Evolutionary conservation across 1,140 invertebrate genomes (phyloP), one percentile per base, ranked within the genome.

Genomic region (Leptopilina clavipes): DNA sequence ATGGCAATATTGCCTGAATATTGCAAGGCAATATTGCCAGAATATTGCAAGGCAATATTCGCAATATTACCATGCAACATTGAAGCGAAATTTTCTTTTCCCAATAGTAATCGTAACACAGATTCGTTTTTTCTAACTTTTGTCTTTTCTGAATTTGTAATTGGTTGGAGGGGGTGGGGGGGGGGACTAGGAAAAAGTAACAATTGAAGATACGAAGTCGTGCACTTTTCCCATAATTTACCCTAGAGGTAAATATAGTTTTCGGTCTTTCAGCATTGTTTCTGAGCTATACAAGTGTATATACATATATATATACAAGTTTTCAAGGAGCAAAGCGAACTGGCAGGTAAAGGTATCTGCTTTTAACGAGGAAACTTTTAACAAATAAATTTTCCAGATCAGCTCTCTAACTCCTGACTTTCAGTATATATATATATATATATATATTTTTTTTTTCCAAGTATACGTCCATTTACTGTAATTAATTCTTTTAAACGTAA

Each of bases 361-460:
- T 81, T 83, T 83, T 83, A 82, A 82, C 82, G 81, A 83, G 82
- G 74, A 80, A 83, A 83, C 81, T 83, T 83, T 80, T 73, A 56
- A 73, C 82, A 80, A 83, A 83, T 83, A 83, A 83, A 82, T 83
- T 82, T 80, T 73, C 73, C 76, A 71, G 80, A 83, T 83, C 80
- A 80, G 44, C 79, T 71, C 54, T 22, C 54, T 19, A 9, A 59
- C 18, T 59, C 54, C 25, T 59, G 7, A 59, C 54, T 59, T 22
- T 59, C 54, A 22, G 0, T 22, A 22, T n/a, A n/a, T n/a, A n/a
- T n/a, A n/a, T n/a, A n/a, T n/a, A n/a, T n/a, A n/a, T n/a, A n/a
- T n/a, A n/a, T n/a, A n/a, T n/a, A n/a, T n/a, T n/a, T n/a, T n/a
- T n/a, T n/a, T n/a, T n/a, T n/a, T n/a, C 14, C n/a, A 12, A 12